Conservation (phyloP, 2,888 invertebrate genomes). For the Pemphredon lugubris region DNA sequence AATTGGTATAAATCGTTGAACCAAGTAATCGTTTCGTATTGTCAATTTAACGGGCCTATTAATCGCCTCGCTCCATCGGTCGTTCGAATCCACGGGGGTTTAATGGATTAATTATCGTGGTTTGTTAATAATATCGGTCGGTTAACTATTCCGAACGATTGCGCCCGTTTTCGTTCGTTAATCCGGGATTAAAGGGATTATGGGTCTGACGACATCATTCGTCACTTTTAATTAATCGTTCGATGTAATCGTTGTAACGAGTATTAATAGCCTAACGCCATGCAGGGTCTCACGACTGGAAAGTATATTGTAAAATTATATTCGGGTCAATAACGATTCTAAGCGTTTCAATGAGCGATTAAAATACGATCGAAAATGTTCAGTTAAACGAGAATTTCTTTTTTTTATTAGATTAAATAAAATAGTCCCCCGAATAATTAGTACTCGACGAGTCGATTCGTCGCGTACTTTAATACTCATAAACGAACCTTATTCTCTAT, state of each 20-base stretch:
- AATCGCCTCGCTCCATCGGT: neutral
- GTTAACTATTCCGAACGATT: neutral
- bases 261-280: too few species aligned
- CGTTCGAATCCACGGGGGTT: neutral
- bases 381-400: too few species aligned
- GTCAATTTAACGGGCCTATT: neutral
- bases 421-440: neutral
- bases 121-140: neutral
- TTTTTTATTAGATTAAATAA: too few species aligned
- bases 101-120: neutral
- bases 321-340: too few species aligned
- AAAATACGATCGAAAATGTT: too few species aligned
- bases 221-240: neutral
- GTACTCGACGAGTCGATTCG: constrained; percentile 10
- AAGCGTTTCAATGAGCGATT: too few species aligned
- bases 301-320: too few species aligned
- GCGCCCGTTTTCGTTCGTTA: neutral
- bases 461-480: neutral
- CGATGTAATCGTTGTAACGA: neutral
- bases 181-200: neutral
- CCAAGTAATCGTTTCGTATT: neutral
- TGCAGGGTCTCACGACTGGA: too few species aligned
- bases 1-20: too few species aligned
- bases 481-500: constrained; percentile 17
- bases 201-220: neutral